A percentile compares a stretch with the other conserved stretches of the same genome.
These are phyloP conservation scores for Pandemis heparana DNA, from an alignment of 2,888 invertebrate species.

Conservation along the genomic window DNA sequence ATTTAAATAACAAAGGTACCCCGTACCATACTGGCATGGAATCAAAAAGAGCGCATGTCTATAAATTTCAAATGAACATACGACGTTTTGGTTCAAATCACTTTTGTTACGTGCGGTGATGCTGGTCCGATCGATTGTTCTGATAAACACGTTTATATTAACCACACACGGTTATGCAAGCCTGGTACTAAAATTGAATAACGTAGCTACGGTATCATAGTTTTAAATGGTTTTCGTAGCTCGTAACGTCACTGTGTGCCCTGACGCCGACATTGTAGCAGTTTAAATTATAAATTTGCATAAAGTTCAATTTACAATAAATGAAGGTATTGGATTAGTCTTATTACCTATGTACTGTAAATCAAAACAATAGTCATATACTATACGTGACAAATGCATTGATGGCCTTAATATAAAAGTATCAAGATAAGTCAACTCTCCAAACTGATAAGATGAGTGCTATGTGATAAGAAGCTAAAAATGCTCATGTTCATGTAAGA, in stretches of 20 bases:
- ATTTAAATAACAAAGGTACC: slow-evolving; percentile 69
- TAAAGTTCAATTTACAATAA: not conserved
- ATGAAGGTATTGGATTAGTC: not conserved
- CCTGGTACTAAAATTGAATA: slow-evolving; percentile 37
- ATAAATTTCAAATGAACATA: slow-evolving; percentile 3
- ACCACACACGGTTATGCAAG: slow-evolving; percentile 36
- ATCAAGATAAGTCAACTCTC: slow-evolving; percentile 10
- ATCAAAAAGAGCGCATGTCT: slow-evolving; percentile 13
- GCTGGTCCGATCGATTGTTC: slow-evolving; percentile 35
- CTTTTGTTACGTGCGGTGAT: slow-evolving; percentile 21
- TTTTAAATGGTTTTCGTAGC: slow-evolving; percentile 22
- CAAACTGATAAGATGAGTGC: slow-evolving; percentile 16
- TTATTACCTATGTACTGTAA: not conserved
- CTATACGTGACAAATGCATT: not conserved
- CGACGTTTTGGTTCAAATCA: slow-evolving; percentile 11
- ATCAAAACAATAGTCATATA: not conserved
- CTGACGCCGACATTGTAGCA: not conserved
- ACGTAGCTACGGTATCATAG: slow-evolving; percentile 25
- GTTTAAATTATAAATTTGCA: not conserved
- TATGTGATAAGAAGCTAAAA: slow-evolving; percentile 15
- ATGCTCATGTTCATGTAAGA: not conserved
- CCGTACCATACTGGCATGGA: slow-evolving; percentile 25
- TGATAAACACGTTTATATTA: slow-evolving; percentile 40
- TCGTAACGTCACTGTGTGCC: not conserved
- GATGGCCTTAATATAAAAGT: slow-evolving; percentile 3